Base-by-base conservation (phyloP, 2,888 invertebrate genomes). In the Toxonevra muliebris region DNA sequence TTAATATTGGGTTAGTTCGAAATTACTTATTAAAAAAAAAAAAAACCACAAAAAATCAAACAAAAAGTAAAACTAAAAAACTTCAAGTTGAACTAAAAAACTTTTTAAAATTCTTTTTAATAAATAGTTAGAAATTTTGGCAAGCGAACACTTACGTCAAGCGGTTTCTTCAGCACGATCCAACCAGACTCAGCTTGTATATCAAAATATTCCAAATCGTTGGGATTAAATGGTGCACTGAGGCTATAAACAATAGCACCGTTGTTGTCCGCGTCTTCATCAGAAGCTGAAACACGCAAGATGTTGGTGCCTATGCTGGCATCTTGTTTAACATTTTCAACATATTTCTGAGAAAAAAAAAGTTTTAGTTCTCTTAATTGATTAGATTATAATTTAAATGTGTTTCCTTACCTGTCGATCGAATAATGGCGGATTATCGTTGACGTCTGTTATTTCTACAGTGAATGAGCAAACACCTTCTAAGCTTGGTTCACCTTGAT, bases 401-500 rank as follows among this genome's bases (percentile, higher is more conserved):
- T n/a, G n/a, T n/a, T n/a, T n/a, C n/a, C n/a, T 73, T 88, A 95
- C 96, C 91, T 96, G 96, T 88, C 96, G 89, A 87, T 96, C 96
- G 85, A 97, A 97, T 62, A 96, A 87, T 10, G 96, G 96, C 9
- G 96, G 96, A 86, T 98, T 98, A 84, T 98, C 98, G 82, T 98
- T 99, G 55, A 97, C 95, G 85, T 98, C 98, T 1, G 96, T 96
- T 64, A 98, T 96, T 87, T 97, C 97, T 58, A 97, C 97, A 15
- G 96, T 97, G 84, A 99, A 98, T 9, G 98, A 98, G 86, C 99
- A 99, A 74, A 98, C 97, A 40, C 98, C 97, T 86, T 98, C 98
- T 75, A 99, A 86, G 0, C 96, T 96, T 1, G 98, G 97, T 84
- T 96, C 96, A n/a, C 98, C 99, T 83, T 97, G 95, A 89, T 99